These are phyloP conservation scores for Augiades crinisus DNA, from an alignment of 2,888 invertebrate species.

Conservation along the genomic window DNA sequence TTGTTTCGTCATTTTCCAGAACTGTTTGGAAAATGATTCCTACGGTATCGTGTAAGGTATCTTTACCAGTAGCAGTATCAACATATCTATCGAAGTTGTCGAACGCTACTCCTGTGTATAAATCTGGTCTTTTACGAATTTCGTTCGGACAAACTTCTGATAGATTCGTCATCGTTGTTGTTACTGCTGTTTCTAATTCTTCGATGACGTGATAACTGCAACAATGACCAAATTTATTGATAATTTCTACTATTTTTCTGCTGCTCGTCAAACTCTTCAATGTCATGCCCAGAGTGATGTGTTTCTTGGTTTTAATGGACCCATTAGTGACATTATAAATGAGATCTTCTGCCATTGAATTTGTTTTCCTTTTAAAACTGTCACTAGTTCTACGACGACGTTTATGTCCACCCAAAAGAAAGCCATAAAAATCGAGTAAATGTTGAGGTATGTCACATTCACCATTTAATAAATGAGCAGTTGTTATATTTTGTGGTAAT, in stretches of 20 bases:
- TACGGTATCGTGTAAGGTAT: slow-evolving; percentile 79
- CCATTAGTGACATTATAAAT: slow-evolving; percentile 20
- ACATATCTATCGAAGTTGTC: slow-evolving; percentile 33
- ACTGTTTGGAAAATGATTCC: slow-evolving; percentile 19
- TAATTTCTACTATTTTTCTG: slow-evolving; percentile 37
- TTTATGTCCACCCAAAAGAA: too few relatives aligned
- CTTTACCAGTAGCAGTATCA: slow-evolving; percentile 30
- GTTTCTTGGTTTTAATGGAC: slow-evolving; percentile 36
- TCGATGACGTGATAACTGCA: slow-evolving; percentile 38
- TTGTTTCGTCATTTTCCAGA: neutral
- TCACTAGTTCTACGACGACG: too few relatives aligned
- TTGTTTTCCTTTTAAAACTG: too few relatives aligned
- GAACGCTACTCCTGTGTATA: slow-evolving; percentile 37
- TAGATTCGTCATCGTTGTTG: slow-evolving; percentile 32
- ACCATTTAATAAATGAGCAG: too few relatives aligned
- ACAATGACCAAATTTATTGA: slow-evolving; percentile 44
- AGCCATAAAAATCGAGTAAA: too few relatives aligned
- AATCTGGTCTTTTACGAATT: slow-evolving; percentile 33
- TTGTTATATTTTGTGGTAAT: too few relatives aligned
- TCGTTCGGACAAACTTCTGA: slow-evolving; percentile 39
- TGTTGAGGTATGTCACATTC: too few relatives aligned
- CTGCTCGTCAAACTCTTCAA: slow-evolving; percentile 39
- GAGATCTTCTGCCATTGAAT: too few relatives aligned
- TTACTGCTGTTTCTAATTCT: slow-evolving; percentile 44
- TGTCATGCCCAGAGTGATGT: slow-evolving; percentile 40